A percentile compares a stretch with the other conserved stretches of the same genome.
phyloP scores from a whole-genome alignment of 37 sponge, comb jelly and placozoan genomes.

The Ephydatia muelleri region DNA sequence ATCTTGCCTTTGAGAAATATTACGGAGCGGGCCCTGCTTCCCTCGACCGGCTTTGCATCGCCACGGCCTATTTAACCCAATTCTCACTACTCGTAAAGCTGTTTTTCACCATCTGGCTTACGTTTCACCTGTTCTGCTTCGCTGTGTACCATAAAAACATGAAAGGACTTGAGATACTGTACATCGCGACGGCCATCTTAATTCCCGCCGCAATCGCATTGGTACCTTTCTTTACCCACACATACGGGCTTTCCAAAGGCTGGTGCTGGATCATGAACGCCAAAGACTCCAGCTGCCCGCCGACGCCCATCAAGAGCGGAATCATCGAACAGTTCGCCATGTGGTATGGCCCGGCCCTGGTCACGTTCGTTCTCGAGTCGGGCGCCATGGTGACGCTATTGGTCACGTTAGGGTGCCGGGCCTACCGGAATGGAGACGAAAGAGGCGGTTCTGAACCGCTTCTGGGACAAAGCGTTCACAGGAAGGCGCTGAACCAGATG shows the following conservation, averaged over 20 bases:
- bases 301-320: background rate
- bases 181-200: background rate
- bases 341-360: background rate
- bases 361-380: background rate
- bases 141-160: background rate
- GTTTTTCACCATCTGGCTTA: background rate
- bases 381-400: background rate
- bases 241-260: background rate
- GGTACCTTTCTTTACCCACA: background rate
- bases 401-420: background rate
- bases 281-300: background rate
- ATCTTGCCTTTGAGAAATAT: background rate
- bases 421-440: background rate
- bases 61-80: background rate
- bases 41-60: background rate
- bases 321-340: background rate
- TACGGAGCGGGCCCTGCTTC: background rate
- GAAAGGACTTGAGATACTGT: background rate
- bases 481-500: background rate
- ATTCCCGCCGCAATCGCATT: background rate
- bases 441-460: background rate
- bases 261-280: background rate
- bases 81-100: background rate
- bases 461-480: background rate
- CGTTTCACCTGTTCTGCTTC: background rate